Conservation (phyloP, 2,888 invertebrate species). For the Apotomis capreana region DNA sequence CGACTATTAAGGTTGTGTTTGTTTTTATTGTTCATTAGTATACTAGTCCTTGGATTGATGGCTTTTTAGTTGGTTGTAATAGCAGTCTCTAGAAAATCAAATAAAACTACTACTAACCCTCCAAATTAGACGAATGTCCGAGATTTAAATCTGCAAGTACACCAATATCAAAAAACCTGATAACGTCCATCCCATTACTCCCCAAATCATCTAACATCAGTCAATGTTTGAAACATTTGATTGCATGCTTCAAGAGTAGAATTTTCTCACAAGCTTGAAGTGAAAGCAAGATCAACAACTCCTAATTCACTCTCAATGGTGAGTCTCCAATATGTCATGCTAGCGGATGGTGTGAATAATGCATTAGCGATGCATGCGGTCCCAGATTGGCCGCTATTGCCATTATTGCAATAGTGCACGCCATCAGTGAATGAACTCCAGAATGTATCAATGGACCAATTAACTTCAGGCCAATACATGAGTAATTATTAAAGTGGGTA, state of each 20-base stretch:
- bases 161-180: too few species aligned
- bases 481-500: constrained; percentile 10
- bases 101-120: too few species aligned
- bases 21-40: constrained; percentile 6
- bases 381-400: constrained; percentile 15
- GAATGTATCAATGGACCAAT: constrained; percentile 22
- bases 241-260: neutral
- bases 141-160: too few species aligned
- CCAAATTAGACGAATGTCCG: too few species aligned
- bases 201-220: too few species aligned
- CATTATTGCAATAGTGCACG: constrained; percentile 22
- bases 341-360: constrained; percentile 19
- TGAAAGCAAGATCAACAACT: neutral
- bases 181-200: too few species aligned
- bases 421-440: constrained; percentile 28
- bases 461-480: constrained; percentile 14
- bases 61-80: neutral
- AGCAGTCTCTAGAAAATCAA: neutral
- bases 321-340: constrained; percentile 5
- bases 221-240: neutral
- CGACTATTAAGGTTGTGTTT: neutral
- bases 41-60: neutral
- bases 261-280: neutral
- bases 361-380: constrained; percentile 27
- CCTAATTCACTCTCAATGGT: neutral